phyloP scores from a whole-genome alignment of 2,797 vertebrate species.

The Acanthiza pusilla region DNA sequence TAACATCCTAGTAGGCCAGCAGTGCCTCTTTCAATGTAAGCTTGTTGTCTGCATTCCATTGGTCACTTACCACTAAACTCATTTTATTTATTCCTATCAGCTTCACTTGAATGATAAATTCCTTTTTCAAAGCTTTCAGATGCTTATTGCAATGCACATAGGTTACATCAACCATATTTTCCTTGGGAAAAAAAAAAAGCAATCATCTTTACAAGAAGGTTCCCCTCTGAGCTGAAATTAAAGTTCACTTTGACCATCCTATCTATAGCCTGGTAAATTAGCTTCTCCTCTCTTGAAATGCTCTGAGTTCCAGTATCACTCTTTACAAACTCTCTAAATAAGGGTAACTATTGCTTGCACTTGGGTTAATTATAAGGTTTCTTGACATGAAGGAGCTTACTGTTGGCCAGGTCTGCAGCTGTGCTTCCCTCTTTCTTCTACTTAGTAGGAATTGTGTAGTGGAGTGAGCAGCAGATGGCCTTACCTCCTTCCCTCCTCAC shows the following conservation, averaged over 20 bases:
- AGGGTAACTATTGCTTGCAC: neutral
- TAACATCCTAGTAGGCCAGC: neutral
- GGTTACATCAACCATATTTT: neutral
- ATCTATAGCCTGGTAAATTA: conserved; percentile 21
- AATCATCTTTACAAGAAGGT: neutral
- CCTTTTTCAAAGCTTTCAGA: neutral
- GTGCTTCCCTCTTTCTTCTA: neutral
- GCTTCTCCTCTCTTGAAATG: conserved; percentile 23
- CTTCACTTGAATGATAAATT: neutral
- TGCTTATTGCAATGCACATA: neutral
- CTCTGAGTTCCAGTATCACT: neutral
- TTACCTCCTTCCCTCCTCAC: neutral
- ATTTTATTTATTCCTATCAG: neutral
- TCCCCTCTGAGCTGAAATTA: neutral
- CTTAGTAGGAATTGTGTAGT: neutral
- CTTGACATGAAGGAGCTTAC: neutral
- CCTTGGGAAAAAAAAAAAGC: neutral
- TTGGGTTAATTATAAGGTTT: neutral
- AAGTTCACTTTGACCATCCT: neutral
- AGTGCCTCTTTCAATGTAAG: neutral
- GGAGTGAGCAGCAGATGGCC: neutral
- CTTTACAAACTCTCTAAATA: neutral
- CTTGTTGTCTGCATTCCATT: neutral
- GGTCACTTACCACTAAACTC: neutral
- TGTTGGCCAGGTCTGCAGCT: neutral